Conservation (phyloP, 2,113 vertebrate genomes). For the Podarcis muralis region DNA sequence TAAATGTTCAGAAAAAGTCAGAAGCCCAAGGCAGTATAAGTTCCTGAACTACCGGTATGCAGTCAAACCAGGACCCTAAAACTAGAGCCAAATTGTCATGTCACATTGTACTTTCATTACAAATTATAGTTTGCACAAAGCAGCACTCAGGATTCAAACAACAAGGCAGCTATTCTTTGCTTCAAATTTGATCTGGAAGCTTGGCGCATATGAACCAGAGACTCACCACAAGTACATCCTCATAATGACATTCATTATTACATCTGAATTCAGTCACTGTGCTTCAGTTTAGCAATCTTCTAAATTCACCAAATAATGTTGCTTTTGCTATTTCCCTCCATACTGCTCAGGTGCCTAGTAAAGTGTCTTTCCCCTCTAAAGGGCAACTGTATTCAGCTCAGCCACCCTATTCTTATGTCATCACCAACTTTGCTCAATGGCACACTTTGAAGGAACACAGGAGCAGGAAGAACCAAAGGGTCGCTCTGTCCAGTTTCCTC, state of each 20-base stretch:
- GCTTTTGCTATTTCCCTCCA: background rate
- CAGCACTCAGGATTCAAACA: background rate
- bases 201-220: background rate
- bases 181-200: background rate
- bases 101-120: too few relatives aligned
- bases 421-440: background rate
- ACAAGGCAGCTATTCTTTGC: background rate
- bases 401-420: conserved; percentile 18
- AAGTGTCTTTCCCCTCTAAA: conserved; percentile 25
- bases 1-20: too few relatives aligned
- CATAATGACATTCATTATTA: too few relatives aligned
- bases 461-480: background rate
- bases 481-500: background rate
- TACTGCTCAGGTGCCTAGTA: conserved; percentile 24
- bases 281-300: conserved; percentile 33
- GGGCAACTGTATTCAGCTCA: conserved; percentile 20
- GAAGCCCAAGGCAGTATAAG: too few relatives aligned
- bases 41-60: too few relatives aligned
- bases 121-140: too few relatives aligned
- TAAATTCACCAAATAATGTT: conserved; percentile 30
- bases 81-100: too few relatives aligned
- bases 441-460: background rate
- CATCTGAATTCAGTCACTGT: background rate
- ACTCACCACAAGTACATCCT: too few relatives aligned
- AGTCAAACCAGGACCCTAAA: too few relatives aligned